Percentiles rank a stretch among this genome's conserved stretches.
phyloP scores from a whole-genome alignment of 2,888 invertebrate genomes.

The Halictus quadricinctus region DNA sequence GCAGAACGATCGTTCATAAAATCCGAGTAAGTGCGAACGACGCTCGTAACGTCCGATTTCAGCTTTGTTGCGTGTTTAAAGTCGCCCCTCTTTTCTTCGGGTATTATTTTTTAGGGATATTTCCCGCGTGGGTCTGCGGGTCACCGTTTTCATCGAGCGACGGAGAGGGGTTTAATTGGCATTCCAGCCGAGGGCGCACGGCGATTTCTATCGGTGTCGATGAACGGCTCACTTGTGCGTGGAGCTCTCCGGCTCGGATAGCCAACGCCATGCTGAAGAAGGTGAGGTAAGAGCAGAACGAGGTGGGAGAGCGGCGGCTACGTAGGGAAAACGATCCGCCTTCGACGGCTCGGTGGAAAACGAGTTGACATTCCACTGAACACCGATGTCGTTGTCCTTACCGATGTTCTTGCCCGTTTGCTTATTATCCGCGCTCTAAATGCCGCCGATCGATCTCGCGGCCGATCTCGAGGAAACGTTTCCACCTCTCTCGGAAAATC shows the following conservation, averaged over 20 bases:
- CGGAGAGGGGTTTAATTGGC: conserved; percentile 40
- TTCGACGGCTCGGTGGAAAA: conserved; percentile 57
- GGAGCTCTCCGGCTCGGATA: conserved; percentile 33
- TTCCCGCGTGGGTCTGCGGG: neutral
- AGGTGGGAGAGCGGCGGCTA: conserved; percentile 20
- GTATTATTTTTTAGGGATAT: neutral
- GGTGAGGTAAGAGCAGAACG: conserved; percentile 43
- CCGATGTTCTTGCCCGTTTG: conserved; percentile 32
- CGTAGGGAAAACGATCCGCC: conserved; percentile 57
- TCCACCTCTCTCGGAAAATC: neutral
- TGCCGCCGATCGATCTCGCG: conserved; percentile 20
- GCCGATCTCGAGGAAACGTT: conserved; percentile 23
- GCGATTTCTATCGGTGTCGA: conserved; percentile 53
- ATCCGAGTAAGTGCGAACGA: neutral
- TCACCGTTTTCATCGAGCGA: neutral
- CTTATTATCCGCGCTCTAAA: conserved; percentile 38
- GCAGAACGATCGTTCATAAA: neutral
- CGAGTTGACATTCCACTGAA: conserved; percentile 56
- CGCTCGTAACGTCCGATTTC: neutral
- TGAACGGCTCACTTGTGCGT: conserved; percentile 46
- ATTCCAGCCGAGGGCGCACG: conserved; percentile 45
- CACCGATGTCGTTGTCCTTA: conserved; percentile 51
- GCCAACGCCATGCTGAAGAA: conserved; percentile 19
- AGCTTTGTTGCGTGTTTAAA: neutral
- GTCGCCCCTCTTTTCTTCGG: neutral